A percentile compares a stretch with the other conserved stretches of the same genome.
Evolutionary conservation across 1,140 invertebrate species (phyloP).

Genomic region (Pseudomyrmex sp.): DNA sequence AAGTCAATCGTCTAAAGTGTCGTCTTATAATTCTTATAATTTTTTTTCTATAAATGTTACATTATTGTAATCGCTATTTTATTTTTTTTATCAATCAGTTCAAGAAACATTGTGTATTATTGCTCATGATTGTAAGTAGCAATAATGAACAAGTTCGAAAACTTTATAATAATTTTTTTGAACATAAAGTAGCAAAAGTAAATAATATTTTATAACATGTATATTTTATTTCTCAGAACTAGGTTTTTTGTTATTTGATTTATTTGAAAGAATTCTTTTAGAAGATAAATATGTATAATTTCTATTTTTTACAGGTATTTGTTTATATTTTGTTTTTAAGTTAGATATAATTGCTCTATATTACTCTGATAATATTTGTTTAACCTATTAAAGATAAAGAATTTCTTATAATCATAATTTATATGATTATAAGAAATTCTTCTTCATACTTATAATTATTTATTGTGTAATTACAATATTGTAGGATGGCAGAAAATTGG

Average conservation of each 20-base stretch:
- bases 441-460: too few relatives aligned
- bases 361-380: conserved; percentile 32
- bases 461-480: conserved; percentile 17
- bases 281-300: neutral
- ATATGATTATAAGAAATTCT: neutral
- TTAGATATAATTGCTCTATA: neutral
- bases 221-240: neutral
- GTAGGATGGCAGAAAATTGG: conserved; percentile 65
- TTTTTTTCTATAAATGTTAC: neutral
- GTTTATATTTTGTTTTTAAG: neutral
- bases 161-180: neutral
- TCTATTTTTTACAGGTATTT: neutral
- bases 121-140: neutral
- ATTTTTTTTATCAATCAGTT: neutral
- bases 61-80: neutral
- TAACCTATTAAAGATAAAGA: conserved; percentile 26
- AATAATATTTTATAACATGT: neutral
- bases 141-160: neutral
- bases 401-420: neutral
- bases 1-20: conserved; percentile 5
- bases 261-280: neutral
- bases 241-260: neutral
- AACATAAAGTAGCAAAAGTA: neutral
- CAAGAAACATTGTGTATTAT: neutral
- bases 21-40: neutral